These are phyloP conservation scores for Chloromyia formosa DNA, from an alignment of 2,888 invertebrate genomes.

Conservation along the genomic window DNA sequence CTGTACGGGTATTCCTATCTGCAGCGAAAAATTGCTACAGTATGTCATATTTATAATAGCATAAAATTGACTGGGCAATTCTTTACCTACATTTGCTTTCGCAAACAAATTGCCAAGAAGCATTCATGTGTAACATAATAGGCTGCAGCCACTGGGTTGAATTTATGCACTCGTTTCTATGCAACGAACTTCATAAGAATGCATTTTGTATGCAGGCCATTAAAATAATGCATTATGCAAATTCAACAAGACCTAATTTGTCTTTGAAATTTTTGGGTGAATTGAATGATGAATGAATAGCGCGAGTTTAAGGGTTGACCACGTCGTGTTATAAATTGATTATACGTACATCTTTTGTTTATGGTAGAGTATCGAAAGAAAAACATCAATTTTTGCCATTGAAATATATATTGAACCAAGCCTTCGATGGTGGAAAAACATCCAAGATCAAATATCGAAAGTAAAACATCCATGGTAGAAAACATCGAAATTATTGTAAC, in stretches of 20 bases:
- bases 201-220: not conserved
- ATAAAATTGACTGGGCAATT: not conserved
- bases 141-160: not conserved
- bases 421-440: no score
- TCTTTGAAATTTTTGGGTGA: not conserved
- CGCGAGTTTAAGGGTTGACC: no score
- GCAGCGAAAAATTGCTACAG: not conserved
- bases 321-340: no score
- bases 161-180: no score
- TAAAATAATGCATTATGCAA: conserved; percentile 2
- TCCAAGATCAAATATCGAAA: no score
- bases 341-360: no score
- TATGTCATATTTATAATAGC: not conserved
- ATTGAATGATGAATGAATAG: no score
- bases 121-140: conserved; percentile 7
- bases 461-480: no score
- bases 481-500: no score
- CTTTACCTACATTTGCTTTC: not conserved
- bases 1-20: not conserved
- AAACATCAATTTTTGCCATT: no score
- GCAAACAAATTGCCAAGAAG: not conserved
- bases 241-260: conserved; percentile 1
- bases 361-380: no score
- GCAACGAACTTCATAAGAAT: not conserved
- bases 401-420: no score